These are phyloP conservation scores for Digitonthophagus gazella DNA, from an alignment of 2,888 invertebrate genomes.

Conservation along the genomic window DNA sequence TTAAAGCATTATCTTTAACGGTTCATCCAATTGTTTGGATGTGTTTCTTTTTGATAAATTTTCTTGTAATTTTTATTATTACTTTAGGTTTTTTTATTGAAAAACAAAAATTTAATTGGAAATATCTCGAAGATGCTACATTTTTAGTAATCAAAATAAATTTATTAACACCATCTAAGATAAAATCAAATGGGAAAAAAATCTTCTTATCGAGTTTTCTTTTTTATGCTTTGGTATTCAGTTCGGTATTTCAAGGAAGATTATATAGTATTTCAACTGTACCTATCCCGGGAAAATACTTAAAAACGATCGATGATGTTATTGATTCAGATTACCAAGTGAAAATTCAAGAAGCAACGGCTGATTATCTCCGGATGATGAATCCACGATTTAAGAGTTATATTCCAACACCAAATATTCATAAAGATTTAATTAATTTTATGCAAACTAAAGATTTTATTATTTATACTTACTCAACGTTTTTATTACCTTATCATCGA, in stretches of 20 bases:
- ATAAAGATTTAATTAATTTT: neutral
- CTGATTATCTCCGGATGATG: neutral
- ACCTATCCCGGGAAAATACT: neutral
- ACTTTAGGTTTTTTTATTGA: neutral
- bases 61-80: neutral
- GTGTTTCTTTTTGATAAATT: neutral
- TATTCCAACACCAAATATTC: neutral
- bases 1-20: neutral
- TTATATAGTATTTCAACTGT: conserved; percentile 7
- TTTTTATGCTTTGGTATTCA: neutral
- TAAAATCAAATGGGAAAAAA: neutral
- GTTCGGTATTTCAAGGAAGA: conserved; percentile 1
- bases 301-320: conserved; percentile 12
- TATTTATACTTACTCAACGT: conserved; percentile 1
- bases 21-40: conserved; percentile 1
- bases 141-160: neutral
- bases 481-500: neutral
- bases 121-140: neutral
- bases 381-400: neutral
- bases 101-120: neutral
- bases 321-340: conserved; percentile 1
- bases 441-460: conserved; percentile 1
- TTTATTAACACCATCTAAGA: neutral
- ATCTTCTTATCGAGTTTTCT: neutral
- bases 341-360: conserved; percentile 3